Conservation (phyloP, 37 sponge, comb jelly and placozoan genomes). For the Hexactinellida sp. region DNA sequence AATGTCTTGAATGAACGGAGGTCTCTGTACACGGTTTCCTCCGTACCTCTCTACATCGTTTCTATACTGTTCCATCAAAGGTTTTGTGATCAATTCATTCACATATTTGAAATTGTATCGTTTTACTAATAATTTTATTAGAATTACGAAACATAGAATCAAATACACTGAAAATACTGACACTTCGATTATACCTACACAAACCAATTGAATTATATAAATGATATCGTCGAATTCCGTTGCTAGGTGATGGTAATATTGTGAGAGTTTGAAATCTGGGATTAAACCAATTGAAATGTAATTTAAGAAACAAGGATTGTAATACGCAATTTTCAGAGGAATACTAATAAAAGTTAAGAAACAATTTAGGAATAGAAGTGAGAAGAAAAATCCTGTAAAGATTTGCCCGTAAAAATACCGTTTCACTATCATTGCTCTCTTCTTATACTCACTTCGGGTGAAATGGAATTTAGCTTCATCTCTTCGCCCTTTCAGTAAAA, state of each 20-base stretch:
- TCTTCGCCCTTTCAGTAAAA: neutral
- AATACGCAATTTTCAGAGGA: neutral
- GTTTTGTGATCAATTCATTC: neutral
- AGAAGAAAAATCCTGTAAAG: neutral
- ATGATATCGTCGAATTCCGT: no score
- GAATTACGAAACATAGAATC: neutral
- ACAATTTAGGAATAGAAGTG: neutral
- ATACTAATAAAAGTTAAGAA: neutral
- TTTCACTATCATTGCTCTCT: neutral
- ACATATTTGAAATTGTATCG: neutral
- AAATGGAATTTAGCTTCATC: neutral
- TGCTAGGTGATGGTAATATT: no score
- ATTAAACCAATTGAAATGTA: neutral
- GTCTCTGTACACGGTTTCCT: neutral
- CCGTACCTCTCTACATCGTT: neutral
- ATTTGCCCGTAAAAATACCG: neutral
- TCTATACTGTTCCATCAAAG: neutral
- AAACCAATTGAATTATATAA: neutral
- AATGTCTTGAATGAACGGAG: neutral
- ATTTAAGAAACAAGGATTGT: neutral
- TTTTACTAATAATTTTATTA: neutral
- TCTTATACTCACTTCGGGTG: neutral
- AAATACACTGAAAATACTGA: neutral
- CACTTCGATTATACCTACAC: neutral
- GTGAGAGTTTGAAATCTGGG: neutral